Base-by-base conservation (phyloP, 1,140 invertebrate genomes). In the Papilio glaucus region DNA sequence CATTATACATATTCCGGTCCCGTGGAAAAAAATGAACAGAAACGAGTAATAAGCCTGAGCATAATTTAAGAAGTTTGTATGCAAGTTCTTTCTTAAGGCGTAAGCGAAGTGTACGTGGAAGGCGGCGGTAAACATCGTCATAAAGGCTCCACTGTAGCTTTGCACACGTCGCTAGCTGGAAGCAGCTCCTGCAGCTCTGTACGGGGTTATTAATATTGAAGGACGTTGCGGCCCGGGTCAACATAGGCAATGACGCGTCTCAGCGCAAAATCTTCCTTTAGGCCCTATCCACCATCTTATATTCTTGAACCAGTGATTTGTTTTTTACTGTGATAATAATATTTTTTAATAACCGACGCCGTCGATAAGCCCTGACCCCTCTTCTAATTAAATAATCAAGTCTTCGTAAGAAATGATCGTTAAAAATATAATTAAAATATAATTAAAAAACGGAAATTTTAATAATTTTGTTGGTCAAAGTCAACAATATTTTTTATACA, bases 171-270 rank as follows among this genome's bases (percentile, higher is more conserved):
- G 71, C 77, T 68, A 41, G 72, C 37, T 78, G 79, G 80, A 82
- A 87, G 80, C 79, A 80, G 76, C 78, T 84, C 77, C 86, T 82
- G 83, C 77, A 88, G 82, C 78, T 80, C 79, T 87, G 83, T 87
- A 86, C 86, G 77, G 82, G 77, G 88, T 88, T 90, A 91, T 91
- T 88, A 91, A 91, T 91, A 90, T 88, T 90, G 87, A 89, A 91
- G 82, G 80, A 78, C 72, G 74, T 80, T 74, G 78, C 80, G 76
- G 74, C 74, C 53, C 81, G 81, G 73, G 80, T 83, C 86, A 85
- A 88, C 87, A 87, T 84, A 72, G 75, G 72, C 83, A 75, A 83
- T 82, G 81, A 80, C 76, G 65, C 75, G 73, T 73, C 73, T 57
- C 77, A 8, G 57, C 63, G 57, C 49, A 60, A 53, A 61, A 75